Evolutionary conservation across 1,140 invertebrate genomes (phyloP).

Genomic region (Limonius californicus): DNA sequence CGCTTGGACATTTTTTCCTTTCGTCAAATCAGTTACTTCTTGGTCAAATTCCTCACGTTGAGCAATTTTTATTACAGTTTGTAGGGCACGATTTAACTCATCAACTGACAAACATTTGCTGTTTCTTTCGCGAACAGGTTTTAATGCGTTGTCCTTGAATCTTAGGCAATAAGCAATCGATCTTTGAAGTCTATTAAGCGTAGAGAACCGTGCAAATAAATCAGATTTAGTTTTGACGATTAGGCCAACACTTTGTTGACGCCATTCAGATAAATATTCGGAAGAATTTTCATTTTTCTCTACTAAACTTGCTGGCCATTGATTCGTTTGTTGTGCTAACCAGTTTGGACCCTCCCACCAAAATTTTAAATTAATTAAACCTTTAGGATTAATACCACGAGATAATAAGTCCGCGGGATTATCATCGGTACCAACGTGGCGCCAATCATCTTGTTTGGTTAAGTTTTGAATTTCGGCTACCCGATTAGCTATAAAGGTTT

Average conservation of each 20-base stretch:
- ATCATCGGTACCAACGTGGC: conserved; percentile 22
- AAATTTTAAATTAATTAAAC: conserved; percentile 22
- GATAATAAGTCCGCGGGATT: conserved; percentile 35
- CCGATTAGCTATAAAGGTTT: conserved; percentile 31
- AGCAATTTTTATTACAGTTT: neutral
- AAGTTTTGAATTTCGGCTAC: conserved; percentile 29
- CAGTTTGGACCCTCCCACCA: conserved; percentile 36
- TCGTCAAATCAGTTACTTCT: neutral
- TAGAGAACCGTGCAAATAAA: neutral
- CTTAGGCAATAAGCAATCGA: neutral
- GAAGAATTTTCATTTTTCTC: neutral
- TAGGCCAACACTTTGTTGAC: neutral
- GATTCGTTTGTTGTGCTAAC: neutral
- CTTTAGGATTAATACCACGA: conserved; percentile 24
- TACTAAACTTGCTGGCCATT: neutral
- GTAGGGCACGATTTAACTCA: neutral
- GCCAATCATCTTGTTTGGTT: conserved; percentile 21
- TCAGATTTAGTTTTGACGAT: neutral
- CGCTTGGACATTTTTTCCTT: neutral
- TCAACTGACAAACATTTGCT: neutral
- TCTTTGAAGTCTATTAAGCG: neutral
- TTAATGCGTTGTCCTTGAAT: neutral
- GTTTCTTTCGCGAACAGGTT: neutral
- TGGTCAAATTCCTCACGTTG: neutral
- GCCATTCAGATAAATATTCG: neutral